Percentiles rank a stretch among this genome's conserved stretches.
Conservation (phyloP, 30 jellyfish, hydroid and myxozoan species). For the Mastigias papua region DNA sequence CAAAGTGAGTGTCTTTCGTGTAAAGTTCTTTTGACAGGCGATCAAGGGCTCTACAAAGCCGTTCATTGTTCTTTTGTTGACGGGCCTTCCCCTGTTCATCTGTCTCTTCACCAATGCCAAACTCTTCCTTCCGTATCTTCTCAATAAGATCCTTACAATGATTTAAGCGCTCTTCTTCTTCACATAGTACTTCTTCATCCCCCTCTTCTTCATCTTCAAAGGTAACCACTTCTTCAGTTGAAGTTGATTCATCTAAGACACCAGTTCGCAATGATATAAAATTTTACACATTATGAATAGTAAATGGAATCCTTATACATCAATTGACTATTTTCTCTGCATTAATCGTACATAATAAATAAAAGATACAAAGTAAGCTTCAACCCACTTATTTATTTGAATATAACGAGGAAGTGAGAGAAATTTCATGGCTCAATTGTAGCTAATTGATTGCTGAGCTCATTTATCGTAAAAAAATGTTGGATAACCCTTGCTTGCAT, state of each 20-base stretch:
- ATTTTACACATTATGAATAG: too few species aligned
- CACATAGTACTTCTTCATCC: neutral
- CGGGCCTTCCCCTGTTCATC: constrained; percentile 60
- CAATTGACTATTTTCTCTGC: too few species aligned
- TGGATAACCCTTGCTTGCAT: too few species aligned
- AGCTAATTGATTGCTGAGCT: too few species aligned
- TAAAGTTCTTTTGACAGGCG: constrained; percentile 88
- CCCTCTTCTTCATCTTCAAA: constrained; percentile 20
- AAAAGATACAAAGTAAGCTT: too few species aligned
- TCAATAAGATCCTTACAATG: constrained; percentile 70
- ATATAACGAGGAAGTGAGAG: too few species aligned
- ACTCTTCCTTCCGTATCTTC: constrained; percentile 70
- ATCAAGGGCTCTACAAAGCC: constrained; percentile 84
- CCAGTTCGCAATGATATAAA: too few species aligned
- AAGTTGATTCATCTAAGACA: neutral
- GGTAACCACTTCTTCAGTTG: neutral
- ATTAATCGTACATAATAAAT: too few species aligned
- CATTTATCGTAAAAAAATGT: too few species aligned
- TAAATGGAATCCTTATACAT: too few species aligned
- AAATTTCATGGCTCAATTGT: too few species aligned
- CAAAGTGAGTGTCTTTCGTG: constrained; percentile 91
- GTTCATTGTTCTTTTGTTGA: constrained; percentile 70
- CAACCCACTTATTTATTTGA: too few species aligned
- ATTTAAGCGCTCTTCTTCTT: constrained; percentile 27
- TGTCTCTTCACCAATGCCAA: constrained; percentile 79